Base-by-base conservation (phyloP, 2,888 invertebrate species). In the Poecilobothrus nobilitatus region DNA sequence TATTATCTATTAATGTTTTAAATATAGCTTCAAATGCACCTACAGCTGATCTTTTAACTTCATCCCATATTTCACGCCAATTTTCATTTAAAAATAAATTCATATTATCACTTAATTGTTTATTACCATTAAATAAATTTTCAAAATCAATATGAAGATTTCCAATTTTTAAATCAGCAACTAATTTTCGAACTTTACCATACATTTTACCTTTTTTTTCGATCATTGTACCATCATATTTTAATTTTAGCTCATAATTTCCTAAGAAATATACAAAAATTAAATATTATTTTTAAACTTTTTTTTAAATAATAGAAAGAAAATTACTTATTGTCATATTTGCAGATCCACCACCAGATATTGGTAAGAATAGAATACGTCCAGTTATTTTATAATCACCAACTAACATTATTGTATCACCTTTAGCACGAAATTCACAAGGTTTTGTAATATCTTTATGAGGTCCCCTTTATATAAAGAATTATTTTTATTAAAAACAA, bases 71-170 rank as follows among this genome's bases (percentile, higher is more conserved):
- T 1, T 80, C 80, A 22, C 71, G 61, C 83, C 83, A 84, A 74
- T 84, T 84, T 44, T 83, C 79, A 73, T 81, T 82, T 20, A 81
- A 70, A 72, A 81, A 78, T 12, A 65, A 66, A 72, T 82, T 82
- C 76, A 78, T 79, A 62, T 75, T 78, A 66, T 79, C 78, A 65
- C 81, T 78, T 6, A 82, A 71, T 67, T 75, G 74, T 73, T 78
- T 80, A 70, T 82, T 78, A 0, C 81, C 81, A 69, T 81, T 79
- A 72, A 81, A 81, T n/a, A 82, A 73, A 72, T 81, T 80, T 63
- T 73, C 74, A 34, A 81, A 76, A 66, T 76, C 37, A 9, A 76
- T 65, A 37, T 72, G 69, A 21, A 76, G 68, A 22, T 69, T 20
- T 33, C 34, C 22, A 2, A 62, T 53, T 65, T 68, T 22, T 15